These are phyloP conservation scores for Coelopa frigida DNA, from an alignment of 1,140 invertebrate species.

Conservation along the genomic window DNA sequence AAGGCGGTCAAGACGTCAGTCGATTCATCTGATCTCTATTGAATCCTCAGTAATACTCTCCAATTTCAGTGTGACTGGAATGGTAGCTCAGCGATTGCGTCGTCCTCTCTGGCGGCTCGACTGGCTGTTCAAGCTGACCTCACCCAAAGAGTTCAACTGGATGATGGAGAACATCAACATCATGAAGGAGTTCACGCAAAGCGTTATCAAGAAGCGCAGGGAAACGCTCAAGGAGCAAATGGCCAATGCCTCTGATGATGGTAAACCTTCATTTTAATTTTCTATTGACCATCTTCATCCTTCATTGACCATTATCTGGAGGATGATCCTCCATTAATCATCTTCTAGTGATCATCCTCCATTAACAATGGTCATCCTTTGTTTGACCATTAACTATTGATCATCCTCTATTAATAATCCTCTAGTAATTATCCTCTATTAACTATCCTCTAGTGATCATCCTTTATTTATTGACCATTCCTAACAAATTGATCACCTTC, in stretches of 20 bases:
- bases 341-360: too few relatives aligned
- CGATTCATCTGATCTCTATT: not conserved
- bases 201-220: constrained; percentile 48
- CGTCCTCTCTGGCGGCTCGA: constrained; percentile 23
- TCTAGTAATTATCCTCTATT: too few relatives aligned
- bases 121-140: constrained; percentile 22
- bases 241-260: constrained; percentile 8
- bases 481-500: too few relatives aligned
- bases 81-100: constrained; percentile 22
- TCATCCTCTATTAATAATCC: too few relatives aligned
- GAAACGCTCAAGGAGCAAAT: constrained; percentile 24
- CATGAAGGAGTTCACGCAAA: constrained; percentile 61
- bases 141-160: constrained; percentile 39
- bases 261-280: not conserved
- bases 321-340: too few relatives aligned
- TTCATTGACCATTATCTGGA: too few relatives aligned
- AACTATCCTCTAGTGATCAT: too few relatives aligned
- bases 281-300: not conserved
- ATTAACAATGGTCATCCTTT: too few relatives aligned
- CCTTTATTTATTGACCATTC: too few relatives aligned
- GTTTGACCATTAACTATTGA: too few relatives aligned
- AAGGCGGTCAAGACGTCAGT: constrained; percentile 54
- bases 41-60: not conserved
- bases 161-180: constrained; percentile 52
- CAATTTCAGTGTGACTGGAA: constrained; percentile 22